Evolutionary conservation across 1,140 invertebrate genomes (phyloP).

Genomic region (Melipona quadrifasciata): DNA sequence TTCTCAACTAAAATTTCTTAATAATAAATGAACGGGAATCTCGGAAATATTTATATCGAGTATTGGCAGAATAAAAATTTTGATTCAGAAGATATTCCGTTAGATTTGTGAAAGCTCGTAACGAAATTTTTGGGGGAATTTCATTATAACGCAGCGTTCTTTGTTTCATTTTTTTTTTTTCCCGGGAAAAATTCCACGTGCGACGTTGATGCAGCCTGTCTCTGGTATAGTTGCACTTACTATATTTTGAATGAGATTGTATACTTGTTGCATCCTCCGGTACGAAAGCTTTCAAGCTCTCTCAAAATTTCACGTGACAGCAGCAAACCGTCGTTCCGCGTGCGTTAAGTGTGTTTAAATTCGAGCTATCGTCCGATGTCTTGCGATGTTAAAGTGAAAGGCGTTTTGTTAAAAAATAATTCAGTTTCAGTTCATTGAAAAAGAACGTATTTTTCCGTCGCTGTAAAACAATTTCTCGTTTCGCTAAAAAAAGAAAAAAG

Average conservation of each 20-base stretch:
- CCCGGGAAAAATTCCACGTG: neutral
- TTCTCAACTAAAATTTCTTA: neutral
- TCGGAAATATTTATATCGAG: neutral
- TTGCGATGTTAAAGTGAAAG: neutral
- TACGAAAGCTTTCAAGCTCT: constrained; percentile 12
- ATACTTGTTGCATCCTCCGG: constrained; percentile 21
- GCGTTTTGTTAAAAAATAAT: neutral
- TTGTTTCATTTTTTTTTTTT: neutral
- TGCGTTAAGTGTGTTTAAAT: constrained; percentile 18
- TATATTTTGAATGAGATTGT: constrained; percentile 18
- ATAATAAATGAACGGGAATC: neutral
- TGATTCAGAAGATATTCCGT: neutral
- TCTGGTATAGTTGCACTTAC: neutral
- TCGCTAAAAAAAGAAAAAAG: neutral
- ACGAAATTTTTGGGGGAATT: neutral
- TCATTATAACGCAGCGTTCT: neutral
- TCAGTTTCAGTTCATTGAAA: neutral
- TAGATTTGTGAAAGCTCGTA: neutral
- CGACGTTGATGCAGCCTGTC: neutral
- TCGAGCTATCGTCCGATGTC: neutral
- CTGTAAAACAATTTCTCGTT: neutral
- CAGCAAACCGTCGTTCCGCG: neutral
- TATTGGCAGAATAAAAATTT: neutral
- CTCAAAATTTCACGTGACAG: constrained; percentile 16
- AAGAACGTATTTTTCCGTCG: neutral